Evolutionary conservation across 2,888 invertebrate genomes (phyloP).

Genomic region (Omphaloscelis lunosa): DNA sequence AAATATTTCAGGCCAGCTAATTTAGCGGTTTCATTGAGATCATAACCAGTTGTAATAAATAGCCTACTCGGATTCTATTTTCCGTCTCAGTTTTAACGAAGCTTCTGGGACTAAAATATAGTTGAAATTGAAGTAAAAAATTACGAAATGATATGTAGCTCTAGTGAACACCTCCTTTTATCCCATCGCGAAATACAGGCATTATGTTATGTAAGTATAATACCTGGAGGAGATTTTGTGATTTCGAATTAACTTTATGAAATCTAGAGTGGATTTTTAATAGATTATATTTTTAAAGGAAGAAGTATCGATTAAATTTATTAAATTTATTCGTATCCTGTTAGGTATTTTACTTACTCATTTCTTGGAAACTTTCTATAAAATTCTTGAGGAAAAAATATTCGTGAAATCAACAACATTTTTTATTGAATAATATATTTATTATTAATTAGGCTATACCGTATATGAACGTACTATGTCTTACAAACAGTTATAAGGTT

Average conservation of each 20-base stretch:
- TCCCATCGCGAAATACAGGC: no score
- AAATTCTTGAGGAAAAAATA: slow-evolving; percentile 34
- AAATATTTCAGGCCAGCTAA: background rate
- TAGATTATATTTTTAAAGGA: background rate
- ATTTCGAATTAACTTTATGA: background rate
- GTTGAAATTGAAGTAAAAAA: background rate
- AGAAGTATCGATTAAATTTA: background rate
- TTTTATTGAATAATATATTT: background rate
- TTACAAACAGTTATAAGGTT: background rate
- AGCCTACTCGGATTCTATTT: background rate
- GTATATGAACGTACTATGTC: background rate
- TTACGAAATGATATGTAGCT: background rate
- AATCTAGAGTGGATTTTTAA: no score
- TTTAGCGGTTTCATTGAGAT: background rate
- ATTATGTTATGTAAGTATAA: background rate
- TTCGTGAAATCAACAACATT: background rate
- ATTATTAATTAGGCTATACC: background rate
- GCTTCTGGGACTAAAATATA: background rate
- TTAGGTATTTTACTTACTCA: background rate
- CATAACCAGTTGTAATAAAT: background rate
- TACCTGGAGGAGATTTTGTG: background rate
- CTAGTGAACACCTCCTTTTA: no score
- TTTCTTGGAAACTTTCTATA: slow-evolving; percentile 33
- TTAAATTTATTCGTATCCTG: slow-evolving; percentile 1
- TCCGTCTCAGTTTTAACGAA: background rate